Evolutionary conservation across 2,797 vertebrate species (phyloP), one percentile per base, ranked within the genome.

Genomic region (Oreochromis mossambicus): DNA sequence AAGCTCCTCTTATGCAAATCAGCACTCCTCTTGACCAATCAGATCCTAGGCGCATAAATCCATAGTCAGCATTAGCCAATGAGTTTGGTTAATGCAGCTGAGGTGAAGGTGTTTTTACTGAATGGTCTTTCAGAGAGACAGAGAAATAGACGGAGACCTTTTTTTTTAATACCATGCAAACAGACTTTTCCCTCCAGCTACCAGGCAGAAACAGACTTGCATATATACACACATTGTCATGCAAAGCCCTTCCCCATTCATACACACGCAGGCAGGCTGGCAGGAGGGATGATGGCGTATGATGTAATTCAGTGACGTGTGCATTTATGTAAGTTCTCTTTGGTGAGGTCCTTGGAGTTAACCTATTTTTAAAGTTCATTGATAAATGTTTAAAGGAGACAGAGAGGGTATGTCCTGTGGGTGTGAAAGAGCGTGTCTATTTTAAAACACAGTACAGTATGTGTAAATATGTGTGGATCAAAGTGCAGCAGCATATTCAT

Each of bases 281-380:
- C 87, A 83, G 68, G 82, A 89, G 86, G 87, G 86, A 88, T 88
- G 92, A 89, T 88, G 87, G 24, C 26, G 83, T 88, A 86, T 95
- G 94, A 95, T 93, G 93, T 95, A 91, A 94, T 93, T 80, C 86
- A 79, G 89, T 95, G 94, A 95, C 92, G 92, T 93, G 63, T 80
- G 46, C 61, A 15, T 93, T 95, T 94, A 94, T 93, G 91, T 95
- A 95, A 95, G 89, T 86, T 90, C 86, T 86, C 61, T 89, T 92
- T 89, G 86, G 82, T 8, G 51, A 92, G 86, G 88, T 91, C 87
- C 81, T 94, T 89, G 86, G 80, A 92, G 82, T 93, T 89, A 87
- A 77, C 73, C 90, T 90, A 87, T 91, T 92, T 90, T 91, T 91
- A 76, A 81, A 91, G 78, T 88, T 91, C 87, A 92, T 93, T 94